These are phyloP conservation scores for Leptatherina wallacei DNA, from an alignment of 2,797 vertebrate species.

Conservation along the genomic window DNA sequence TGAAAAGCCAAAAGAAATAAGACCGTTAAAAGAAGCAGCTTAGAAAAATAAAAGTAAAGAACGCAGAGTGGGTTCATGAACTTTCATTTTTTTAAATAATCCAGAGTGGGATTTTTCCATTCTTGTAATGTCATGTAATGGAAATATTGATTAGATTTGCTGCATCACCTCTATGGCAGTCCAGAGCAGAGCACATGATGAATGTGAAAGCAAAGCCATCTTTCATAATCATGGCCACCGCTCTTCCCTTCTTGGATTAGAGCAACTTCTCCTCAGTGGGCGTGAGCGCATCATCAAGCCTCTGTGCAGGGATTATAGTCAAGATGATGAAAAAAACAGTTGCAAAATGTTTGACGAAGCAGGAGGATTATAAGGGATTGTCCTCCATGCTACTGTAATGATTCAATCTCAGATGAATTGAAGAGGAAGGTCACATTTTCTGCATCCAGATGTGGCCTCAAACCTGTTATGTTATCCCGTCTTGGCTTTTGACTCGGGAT, in stretches of 20 bases:
- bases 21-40: no score
- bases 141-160: not conserved
- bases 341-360: conserved; percentile 62
- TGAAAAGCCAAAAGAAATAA: not conserved
- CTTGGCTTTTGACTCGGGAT: conserved; percentile 1
- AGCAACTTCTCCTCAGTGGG: conserved; percentile 35
- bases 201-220: conserved; percentile 23
- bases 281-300: conserved; percentile 55
- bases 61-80: not conserved
- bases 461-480: conserved; percentile 19
- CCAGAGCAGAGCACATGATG: conserved; percentile 4
- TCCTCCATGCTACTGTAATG: conserved; percentile 51
- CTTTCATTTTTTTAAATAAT: conserved; percentile 3
- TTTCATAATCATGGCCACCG: conserved; percentile 20
- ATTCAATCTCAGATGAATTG: conserved; percentile 49
- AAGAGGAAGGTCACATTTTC: conserved; percentile 39
- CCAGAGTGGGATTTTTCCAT: conserved; percentile 11
- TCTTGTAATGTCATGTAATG: not conserved
- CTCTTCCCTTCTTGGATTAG: conserved; percentile 44
- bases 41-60: conserved; percentile 4
- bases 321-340: conserved; percentile 69
- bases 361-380: conserved; percentile 73
- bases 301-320: conserved; percentile 61
- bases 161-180: not conserved
- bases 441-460: conserved; percentile 12